Conservation (phyloP, 2,888 invertebrate species). For the Ischnura elegans region DNA sequence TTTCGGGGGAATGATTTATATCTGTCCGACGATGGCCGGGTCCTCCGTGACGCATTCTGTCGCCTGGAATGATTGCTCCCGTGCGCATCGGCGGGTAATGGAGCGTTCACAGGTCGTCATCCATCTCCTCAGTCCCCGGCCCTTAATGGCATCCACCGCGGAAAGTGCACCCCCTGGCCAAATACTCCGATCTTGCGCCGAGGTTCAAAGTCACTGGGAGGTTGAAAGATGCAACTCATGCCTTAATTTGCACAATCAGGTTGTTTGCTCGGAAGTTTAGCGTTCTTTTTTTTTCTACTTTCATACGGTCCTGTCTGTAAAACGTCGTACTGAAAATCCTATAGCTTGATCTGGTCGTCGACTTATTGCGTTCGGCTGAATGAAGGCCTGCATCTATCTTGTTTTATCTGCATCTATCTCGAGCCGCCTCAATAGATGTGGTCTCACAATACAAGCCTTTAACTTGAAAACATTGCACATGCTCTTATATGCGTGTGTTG, state of each 20-base stretch:
- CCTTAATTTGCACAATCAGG: background rate
- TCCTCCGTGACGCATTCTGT: background rate
- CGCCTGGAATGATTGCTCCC: background rate
- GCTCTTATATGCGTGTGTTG: too few relatives aligned
- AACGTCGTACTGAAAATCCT: too few relatives aligned
- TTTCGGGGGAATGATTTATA: conserved; percentile 23
- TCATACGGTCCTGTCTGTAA: too few relatives aligned
- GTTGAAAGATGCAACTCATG: background rate
- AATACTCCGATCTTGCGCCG: background rate
- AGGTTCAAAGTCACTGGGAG: background rate
- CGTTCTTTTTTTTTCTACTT: too few relatives aligned
- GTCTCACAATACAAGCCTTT: too few relatives aligned
- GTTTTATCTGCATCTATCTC: too few relatives aligned
- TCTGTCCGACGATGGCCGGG: background rate
- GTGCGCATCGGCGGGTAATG: background rate
- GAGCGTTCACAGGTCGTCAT: background rate
- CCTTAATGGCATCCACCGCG: background rate
- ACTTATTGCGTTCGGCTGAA: too few relatives aligned
- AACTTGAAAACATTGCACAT: too few relatives aligned
- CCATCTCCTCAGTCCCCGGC: background rate
- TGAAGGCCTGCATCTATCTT: too few relatives aligned
- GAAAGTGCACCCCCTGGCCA: background rate
- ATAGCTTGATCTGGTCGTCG: too few relatives aligned
- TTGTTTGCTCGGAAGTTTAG: background rate
- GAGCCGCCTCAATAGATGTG: too few relatives aligned